These are phyloP conservation scores for Malurus leucopterus DNA, from an alignment of 2,797 vertebrate genomes.

Conservation along the genomic window DNA sequence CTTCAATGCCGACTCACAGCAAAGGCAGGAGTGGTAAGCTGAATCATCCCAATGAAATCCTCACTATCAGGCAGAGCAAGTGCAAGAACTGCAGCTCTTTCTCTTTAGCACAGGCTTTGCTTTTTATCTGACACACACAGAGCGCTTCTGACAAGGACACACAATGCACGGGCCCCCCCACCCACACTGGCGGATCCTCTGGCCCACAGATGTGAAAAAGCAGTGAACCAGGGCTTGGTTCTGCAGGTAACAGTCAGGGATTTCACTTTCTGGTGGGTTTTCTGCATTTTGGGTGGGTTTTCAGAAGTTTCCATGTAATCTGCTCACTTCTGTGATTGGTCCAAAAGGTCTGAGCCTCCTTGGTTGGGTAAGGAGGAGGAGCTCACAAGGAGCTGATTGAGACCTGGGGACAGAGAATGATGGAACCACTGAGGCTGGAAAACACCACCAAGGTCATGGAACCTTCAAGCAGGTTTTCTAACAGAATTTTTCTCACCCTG, in stretches of 20 bases:
- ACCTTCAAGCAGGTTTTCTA: no score
- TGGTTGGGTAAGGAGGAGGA: accelerated
- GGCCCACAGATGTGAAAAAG: background rate
- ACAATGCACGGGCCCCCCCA: background rate
- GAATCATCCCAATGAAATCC: conserved; percentile 15
- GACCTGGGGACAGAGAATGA: background rate
- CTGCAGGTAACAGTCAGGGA: background rate
- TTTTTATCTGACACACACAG: background rate
- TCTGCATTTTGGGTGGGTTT: background rate
- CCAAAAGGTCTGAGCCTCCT: background rate
- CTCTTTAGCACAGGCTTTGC: background rate
- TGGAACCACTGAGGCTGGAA: background rate
- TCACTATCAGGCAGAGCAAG: background rate
- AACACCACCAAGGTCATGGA: background rate
- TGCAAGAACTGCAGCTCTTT: background rate
- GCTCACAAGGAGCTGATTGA: background rate
- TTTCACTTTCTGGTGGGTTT: background rate
- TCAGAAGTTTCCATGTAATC: background rate
- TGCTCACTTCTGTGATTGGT: background rate
- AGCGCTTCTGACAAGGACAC: background rate
- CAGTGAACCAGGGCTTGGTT: background rate
- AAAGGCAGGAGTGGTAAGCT: conserved; percentile 13
- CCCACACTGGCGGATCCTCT: background rate
- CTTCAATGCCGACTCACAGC: conserved; percentile 20
- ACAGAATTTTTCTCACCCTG: background rate